Evolutionary conservation across 2,797 vertebrate genomes (phyloP), one percentile per base, ranked within the genome.

Genomic region (Mormyrus proboscirostris): DNA sequence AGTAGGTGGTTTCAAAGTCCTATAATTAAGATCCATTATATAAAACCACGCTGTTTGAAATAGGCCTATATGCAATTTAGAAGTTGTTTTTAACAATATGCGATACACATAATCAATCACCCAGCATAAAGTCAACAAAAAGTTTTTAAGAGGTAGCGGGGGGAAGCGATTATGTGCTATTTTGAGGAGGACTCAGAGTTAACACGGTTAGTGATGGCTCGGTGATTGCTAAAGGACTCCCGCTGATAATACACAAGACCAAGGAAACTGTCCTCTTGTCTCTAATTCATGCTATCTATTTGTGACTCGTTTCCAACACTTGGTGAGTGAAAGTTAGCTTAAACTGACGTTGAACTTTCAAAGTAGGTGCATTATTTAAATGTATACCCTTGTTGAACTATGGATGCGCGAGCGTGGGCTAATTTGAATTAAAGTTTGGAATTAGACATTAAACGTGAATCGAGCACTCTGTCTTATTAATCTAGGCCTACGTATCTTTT

Each of bases 181-280:
- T 96, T 96, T 95, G 94, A 95, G 95, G 95, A 95, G 95, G 96
- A 96, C 96, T 93, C 95, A 95, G 95, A 97, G 97, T 97, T 98
- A 98, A 96, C 97, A 94, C 96, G 95, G 96, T 99, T 98, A 98
- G 97, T 98, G 96, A 97, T 95, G 98, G 96, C 94, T 97, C 96
- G 96, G 94, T 97, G 96, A 94, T 95, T 96, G 96, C 96, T 92
- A 97, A 98, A 97, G 96, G 95, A 95, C 95, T 95, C 96, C 94
- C 93, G 96, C 96, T 96, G 94, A 91, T 97, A 97, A 97, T 97
- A 97, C 97, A 97, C 95, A 93, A 93, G 93, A 93, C 95, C 94
- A 93, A 91, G 93, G 92, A 93, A 91, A 91, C 92, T 90, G 89
- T 2, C 92, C 94, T 94, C 94, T 93, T 92, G 91, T 92, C 91